These are phyloP conservation scores for Tetraodon nigroviridis DNA, from an alignment of 2,113 vertebrate genomes.

Conservation along the genomic window DNA sequence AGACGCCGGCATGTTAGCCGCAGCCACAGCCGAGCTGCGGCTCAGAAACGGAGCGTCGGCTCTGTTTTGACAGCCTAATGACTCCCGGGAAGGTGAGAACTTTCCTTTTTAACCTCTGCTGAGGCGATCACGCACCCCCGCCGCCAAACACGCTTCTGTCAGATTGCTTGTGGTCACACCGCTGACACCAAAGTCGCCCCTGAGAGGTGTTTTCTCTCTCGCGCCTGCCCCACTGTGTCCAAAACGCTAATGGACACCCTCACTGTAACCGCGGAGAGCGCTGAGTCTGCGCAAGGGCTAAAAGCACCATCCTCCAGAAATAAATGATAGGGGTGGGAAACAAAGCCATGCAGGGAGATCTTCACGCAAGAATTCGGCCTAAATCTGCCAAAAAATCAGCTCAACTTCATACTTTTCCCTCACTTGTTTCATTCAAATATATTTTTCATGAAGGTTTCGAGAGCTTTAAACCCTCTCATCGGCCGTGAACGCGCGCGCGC, in stretches of 20 bases:
- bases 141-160: slow-evolving; percentile 27
- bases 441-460: slow-evolving; percentile 6
- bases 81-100: slow-evolving; percentile 26
- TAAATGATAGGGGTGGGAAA: slow-evolving; percentile 12
- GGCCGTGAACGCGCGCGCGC: neutral
- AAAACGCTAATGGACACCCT: slow-evolving; percentile 42
- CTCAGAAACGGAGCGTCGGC: too few relatives aligned
- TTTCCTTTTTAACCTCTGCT: slow-evolving; percentile 48
- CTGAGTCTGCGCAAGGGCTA: slow-evolving; percentile 26
- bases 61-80: slow-evolving; percentile 1
- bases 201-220: slow-evolving; percentile 36
- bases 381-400: slow-evolving; percentile 11
- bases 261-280: slow-evolving; percentile 35
- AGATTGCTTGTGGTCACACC: neutral
- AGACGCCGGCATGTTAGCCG: too few relatives aligned
- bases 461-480: neutral
- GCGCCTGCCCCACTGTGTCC: slow-evolving; percentile 35
- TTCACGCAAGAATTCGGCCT: slow-evolving; percentile 27
- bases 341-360: slow-evolving; percentile 25
- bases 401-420: slow-evolving; percentile 10
- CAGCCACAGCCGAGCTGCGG: slow-evolving; percentile 3
- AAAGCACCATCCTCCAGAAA: slow-evolving; percentile 41
- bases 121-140: slow-evolving; percentile 41
- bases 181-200: slow-evolving; percentile 11
- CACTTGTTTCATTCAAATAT: neutral